A percentile compares a stretch with the other conserved stretches of the same genome.
Conservation (phyloP, 2,888 invertebrate genomes). For the Spilarctia lutea region DNA sequence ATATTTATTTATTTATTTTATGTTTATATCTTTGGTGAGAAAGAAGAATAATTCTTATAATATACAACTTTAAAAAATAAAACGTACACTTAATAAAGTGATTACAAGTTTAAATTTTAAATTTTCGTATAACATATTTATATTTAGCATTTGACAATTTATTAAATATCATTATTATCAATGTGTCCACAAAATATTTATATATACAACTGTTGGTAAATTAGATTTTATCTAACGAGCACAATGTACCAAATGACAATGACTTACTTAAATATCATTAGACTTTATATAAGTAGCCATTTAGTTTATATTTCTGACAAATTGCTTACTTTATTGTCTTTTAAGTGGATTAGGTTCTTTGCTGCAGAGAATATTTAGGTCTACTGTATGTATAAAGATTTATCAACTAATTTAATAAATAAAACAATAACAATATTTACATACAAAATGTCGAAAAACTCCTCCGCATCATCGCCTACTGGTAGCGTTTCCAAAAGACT, state of each 20-base stretch:
- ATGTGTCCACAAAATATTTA: slow-evolving; percentile 4
- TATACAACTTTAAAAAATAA: no score
- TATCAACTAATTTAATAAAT: no score
- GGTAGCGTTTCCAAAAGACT: no score
- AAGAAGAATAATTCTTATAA: no score
- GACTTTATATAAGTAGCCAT: not conserved
- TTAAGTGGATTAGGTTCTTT: not conserved
- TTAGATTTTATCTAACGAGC: slow-evolving; percentile 20
- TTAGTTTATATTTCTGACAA: not conserved
- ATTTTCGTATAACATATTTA: not conserved
- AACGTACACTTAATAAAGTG: no score
- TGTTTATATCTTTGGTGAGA: no score
- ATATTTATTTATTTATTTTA: no score
- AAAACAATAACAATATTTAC: no score
- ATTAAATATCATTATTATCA: not conserved
- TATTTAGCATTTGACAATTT: not conserved
- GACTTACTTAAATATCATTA: slow-evolving; percentile 13
- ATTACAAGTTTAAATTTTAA: not conserved
- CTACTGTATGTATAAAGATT: not conserved
- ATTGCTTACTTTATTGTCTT: slow-evolving; percentile 11
- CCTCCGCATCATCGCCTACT: no score
- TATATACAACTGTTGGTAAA: slow-evolving; percentile 10
- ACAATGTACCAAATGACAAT: slow-evolving; percentile 18
- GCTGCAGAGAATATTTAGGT: not conserved
- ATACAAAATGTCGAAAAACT: no score